Percentiles rank a stretch among this genome's conserved stretches.
phyloP scores from a whole-genome alignment of 1,140 invertebrate genomes.

The Bombus difficillimus region DNA sequence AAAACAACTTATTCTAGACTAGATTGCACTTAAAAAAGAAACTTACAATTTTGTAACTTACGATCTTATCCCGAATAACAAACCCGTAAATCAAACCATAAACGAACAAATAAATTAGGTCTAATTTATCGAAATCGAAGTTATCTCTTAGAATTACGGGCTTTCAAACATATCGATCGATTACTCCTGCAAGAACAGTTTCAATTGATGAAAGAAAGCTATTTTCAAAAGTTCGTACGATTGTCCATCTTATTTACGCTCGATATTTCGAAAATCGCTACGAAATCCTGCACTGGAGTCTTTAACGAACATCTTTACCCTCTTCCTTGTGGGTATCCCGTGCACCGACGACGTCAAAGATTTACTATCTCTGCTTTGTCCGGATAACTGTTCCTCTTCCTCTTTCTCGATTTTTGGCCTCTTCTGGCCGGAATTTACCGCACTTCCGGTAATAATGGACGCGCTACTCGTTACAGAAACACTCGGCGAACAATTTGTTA shows the following conservation, averaged over 20 bases:
- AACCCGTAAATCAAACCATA: background rate
- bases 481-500: constrained; percentile 45
- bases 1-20: background rate
- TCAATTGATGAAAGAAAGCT: background rate
- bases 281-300: constrained; percentile 58
- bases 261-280: constrained; percentile 51
- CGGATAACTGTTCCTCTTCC: constrained; percentile 55
- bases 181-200: background rate
- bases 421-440: constrained; percentile 42
- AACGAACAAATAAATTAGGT: background rate
- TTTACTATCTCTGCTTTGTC: constrained; percentile 51
- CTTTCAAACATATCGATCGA: constrained; percentile 10
- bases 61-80: background rate
- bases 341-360: constrained; percentile 22
- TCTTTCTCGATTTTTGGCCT: constrained; percentile 65
- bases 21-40: background rate
- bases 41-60: background rate
- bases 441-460: constrained; percentile 26
- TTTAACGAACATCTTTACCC: constrained; percentile 63
- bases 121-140: background rate
- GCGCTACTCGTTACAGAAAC: constrained; percentile 22
- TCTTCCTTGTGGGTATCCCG: constrained; percentile 54
- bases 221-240: background rate
- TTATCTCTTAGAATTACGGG: background rate
- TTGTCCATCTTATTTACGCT: constrained; percentile 49